Percentiles rank a stretch among this genome's conserved stretches.
Evolutionary conservation across 2,797 vertebrate species (phyloP).

Genomic region (Gallinago stenura): DNA sequence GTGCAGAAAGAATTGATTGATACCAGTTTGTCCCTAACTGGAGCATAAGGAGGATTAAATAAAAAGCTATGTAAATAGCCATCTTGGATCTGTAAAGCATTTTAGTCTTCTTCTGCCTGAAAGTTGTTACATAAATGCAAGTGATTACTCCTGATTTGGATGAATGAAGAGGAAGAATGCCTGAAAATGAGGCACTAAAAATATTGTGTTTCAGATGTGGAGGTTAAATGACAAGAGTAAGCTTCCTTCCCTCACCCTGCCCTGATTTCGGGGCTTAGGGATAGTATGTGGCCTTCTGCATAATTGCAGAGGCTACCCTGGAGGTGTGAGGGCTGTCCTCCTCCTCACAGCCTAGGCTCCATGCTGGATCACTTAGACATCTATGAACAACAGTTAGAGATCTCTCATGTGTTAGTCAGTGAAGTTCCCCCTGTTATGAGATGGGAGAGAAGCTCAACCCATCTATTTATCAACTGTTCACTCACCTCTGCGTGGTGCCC

Average conservation of each 20-base stretch:
- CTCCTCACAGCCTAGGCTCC: background rate
- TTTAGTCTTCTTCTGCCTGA: constrained; percentile 15
- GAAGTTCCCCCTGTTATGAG: background rate
- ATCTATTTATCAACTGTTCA: background rate
- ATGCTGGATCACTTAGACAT: background rate
- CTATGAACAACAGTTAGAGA: background rate
- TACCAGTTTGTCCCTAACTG: constrained; percentile 27
- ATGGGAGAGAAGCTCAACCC: background rate
- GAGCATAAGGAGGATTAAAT: constrained; percentile 8
- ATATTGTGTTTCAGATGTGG: background rate
- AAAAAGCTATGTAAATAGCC: constrained; percentile 17
- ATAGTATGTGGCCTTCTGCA: background rate
- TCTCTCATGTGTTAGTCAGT: background rate
- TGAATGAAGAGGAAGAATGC: constrained; percentile 55
- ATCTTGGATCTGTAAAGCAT: constrained; percentile 30
- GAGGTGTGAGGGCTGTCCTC: background rate
- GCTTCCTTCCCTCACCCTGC: background rate
- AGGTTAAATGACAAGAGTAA: background rate
- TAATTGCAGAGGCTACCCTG: background rate
- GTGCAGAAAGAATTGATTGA: background rate
- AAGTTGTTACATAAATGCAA: constrained; percentile 34
- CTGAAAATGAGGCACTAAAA: constrained; percentile 62
- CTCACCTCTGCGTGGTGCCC: rapidly evolving
- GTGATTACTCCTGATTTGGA: constrained; percentile 59
- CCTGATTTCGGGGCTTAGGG: background rate